A percentile compares a stretch with the other conserved stretches of the same genome.
These are phyloP conservation scores for Cheilinus undulatus DNA, from an alignment of 2,113 vertebrate species.

Conservation along the genomic window DNA sequence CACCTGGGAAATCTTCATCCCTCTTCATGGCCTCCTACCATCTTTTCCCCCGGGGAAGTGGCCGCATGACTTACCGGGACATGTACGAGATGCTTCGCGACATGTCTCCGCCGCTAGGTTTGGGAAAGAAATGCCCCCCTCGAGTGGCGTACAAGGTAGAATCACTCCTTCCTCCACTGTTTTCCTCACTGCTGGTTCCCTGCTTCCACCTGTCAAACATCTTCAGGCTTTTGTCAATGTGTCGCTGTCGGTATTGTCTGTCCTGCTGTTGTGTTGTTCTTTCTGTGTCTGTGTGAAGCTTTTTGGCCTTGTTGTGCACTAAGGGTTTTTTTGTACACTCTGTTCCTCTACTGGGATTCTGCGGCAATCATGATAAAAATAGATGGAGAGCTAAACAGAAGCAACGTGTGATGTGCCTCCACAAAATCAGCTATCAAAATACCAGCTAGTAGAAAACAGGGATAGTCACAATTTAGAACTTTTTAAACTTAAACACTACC, in stretches of 20 bases:
- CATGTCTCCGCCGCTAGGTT: slow-evolving; percentile 99
- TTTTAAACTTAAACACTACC: no score
- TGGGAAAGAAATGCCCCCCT: slow-evolving; percentile 99
- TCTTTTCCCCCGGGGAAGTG: slow-evolving; percentile 84
- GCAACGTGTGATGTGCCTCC: no score
- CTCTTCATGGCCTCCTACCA: slow-evolving; percentile 46
- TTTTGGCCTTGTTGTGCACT: slow-evolving; percentile 28
- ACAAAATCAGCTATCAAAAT: no score
- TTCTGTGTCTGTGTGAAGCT: slow-evolving; percentile 37
- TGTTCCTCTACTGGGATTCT: neutral
- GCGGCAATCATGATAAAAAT: neutral
- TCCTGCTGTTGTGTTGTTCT: slow-evolving; percentile 50
- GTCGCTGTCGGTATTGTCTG: slow-evolving; percentile 24
- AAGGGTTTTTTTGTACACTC: slow-evolving; percentile 12
- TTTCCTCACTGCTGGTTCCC: slow-evolving; percentile 45
- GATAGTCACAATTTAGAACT: no score
- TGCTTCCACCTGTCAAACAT: slow-evolving; percentile 50
- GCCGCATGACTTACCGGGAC: slow-evolving; percentile 95
- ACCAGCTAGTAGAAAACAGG: no score
- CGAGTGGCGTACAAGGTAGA: slow-evolving; percentile 99
- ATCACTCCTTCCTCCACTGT: slow-evolving; percentile 16
- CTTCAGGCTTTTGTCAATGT: slow-evolving; percentile 66
- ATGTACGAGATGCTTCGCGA: slow-evolving; percentile 99
- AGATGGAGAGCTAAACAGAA: no score
- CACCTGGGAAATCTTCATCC: slow-evolving; percentile 47